Conservation (phyloP, 2,888 invertebrate species). For the Schizaphis graminum region DNA sequence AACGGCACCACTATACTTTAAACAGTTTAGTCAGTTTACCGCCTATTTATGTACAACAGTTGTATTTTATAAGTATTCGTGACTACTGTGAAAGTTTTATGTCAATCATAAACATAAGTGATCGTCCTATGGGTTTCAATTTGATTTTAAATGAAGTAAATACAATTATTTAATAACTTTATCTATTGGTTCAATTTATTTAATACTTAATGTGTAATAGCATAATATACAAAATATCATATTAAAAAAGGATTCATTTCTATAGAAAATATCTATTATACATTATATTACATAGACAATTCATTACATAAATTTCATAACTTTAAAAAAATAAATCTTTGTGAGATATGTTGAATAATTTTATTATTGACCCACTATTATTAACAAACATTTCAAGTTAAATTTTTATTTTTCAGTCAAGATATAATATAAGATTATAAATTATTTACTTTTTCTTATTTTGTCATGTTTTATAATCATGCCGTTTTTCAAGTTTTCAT, state of each 20-base stretch:
- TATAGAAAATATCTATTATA: background rate
- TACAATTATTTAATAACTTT: slow-evolving; percentile 27
- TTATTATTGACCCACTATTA: background rate
- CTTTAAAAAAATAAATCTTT: too few species aligned
- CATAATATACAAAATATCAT: background rate
- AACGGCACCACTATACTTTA: background rate
- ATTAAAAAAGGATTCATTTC: background rate
- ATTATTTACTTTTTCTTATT: background rate
- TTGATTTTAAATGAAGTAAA: background rate
- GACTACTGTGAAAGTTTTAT: slow-evolving; percentile 19
- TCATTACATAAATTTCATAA: background rate
- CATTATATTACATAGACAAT: background rate
- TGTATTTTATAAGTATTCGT: background rate
- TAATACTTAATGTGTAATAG: background rate
- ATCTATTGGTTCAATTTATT: background rate
- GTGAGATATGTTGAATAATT: too few species aligned
- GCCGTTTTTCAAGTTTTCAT: background rate
- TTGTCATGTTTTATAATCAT: background rate
- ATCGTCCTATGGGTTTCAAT: background rate
- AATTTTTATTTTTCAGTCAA: background rate
- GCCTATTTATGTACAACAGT: background rate
- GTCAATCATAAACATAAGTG: background rate
- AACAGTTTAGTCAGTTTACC: background rate
- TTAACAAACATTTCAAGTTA: background rate
- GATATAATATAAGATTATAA: background rate